Percentiles rank a stretch among this genome's conserved stretches.
Evolutionary conservation across 35 echinoderm and acorn worm species (phyloP).

Genomic region (Acanthaster planci): DNA sequence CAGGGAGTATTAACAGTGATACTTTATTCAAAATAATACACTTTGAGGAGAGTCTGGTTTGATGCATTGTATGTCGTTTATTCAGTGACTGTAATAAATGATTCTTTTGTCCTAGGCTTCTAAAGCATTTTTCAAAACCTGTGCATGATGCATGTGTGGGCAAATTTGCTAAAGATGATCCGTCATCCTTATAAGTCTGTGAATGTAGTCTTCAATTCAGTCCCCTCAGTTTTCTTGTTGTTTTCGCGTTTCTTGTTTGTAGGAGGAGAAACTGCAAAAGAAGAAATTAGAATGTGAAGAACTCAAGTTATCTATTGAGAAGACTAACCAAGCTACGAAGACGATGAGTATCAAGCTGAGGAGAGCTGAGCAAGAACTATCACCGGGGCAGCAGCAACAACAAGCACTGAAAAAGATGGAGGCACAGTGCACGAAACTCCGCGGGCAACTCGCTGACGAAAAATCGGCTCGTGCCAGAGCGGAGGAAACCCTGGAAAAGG

Average conservation of each 20-base stretch:
- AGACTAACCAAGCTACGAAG: conserved; percentile 62
- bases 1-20: no score
- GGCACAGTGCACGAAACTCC: conserved; percentile 44
- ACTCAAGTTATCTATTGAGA: conserved; percentile 66
- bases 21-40: no score
- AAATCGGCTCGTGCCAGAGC: conserved; percentile 21
- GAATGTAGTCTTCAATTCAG: no score
- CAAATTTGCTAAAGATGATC: no score
- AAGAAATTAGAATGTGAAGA: conserved; percentile 68
- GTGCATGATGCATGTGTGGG: no score
- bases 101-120: no score
- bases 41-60: no score
- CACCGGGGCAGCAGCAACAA: conserved; percentile 41
- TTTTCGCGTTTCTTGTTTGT: not conserved
- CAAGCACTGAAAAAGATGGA: conserved; percentile 72
- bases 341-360: conserved; percentile 73
- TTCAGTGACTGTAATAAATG: no score
- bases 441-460: conserved; percentile 63
- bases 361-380: conserved; percentile 47
- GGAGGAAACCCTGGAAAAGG: conserved; percentile 20
- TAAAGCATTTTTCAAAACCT: no score
- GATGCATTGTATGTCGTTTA: no score
- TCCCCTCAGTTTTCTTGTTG: no score
- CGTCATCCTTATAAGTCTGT: no score
- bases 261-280: conserved; percentile 64